Conservation (phyloP, 2,888 invertebrate species). For the Agrochola lychnidis region DNA sequence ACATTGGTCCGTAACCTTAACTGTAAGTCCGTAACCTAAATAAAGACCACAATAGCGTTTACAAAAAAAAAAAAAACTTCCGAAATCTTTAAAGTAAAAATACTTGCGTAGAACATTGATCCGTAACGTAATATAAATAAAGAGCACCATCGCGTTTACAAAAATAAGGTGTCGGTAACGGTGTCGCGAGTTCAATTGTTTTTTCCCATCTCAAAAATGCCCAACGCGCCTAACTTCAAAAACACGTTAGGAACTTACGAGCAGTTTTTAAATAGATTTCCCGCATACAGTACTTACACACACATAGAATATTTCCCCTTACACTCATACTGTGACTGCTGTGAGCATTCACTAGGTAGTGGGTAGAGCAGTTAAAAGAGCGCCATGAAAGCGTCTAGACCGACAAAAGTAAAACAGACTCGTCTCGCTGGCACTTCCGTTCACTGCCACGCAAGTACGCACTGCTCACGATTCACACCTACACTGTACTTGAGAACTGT, state of each 20-base stretch:
- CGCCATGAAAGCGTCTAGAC: slow-evolving; percentile 48
- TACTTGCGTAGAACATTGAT: too few species aligned
- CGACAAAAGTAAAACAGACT: slow-evolving; percentile 36
- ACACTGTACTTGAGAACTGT: slow-evolving; percentile 12
- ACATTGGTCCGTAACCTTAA: too few species aligned
- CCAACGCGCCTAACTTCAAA: too few species aligned
- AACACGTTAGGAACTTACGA: not conserved
- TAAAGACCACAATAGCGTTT: too few species aligned
- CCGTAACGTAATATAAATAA: too few species aligned
- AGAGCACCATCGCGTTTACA: too few species aligned
- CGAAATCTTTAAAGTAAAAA: too few species aligned
- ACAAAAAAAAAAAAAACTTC: too few species aligned
- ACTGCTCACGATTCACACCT: slow-evolving; percentile 26
- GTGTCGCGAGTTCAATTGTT: too few species aligned
- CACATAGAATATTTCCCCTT: not conserved
- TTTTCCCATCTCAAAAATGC: too few species aligned
- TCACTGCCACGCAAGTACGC: slow-evolving; percentile 20
- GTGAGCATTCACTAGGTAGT: slow-evolving; percentile 5
- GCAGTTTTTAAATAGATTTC: slow-evolving; percentile 8
- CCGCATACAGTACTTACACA: not conserved
- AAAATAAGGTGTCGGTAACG: too few species aligned
- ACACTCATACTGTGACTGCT: not conserved
- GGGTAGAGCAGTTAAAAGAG: slow-evolving; percentile 19
- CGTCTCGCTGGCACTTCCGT: slow-evolving; percentile 33
- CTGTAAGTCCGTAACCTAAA: too few species aligned